Evolutionary conservation across 2,888 invertebrate genomes (phyloP).

Genomic region (Nebria brevicollis): DNA sequence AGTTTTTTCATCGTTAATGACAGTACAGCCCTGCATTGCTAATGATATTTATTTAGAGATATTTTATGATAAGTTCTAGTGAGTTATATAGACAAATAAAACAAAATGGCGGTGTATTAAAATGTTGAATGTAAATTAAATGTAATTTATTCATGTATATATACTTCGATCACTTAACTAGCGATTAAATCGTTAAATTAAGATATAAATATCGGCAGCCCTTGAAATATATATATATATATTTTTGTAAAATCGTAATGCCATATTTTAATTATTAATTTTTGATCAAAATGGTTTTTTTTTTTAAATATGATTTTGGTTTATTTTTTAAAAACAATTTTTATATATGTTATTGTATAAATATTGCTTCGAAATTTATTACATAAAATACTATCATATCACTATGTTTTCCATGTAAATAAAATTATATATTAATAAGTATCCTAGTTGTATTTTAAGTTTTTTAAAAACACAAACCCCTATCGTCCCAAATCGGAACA

Average conservation of each 20-base stretch:
- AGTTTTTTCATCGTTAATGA: background rate
- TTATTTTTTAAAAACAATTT: background rate
- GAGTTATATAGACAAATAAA: too few relatives aligned
- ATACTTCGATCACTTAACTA: background rate
- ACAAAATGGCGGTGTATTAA: too few relatives aligned
- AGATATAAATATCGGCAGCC: background rate
- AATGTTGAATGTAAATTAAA: background rate
- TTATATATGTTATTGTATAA: background rate
- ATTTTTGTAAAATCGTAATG: background rate
- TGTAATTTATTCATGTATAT: background rate
- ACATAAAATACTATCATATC: slow-evolving; percentile 40
- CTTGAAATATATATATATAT: background rate
- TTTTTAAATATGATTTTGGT: background rate
- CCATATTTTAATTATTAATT: slow-evolving; percentile 7
- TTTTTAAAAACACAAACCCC: too few relatives aligned
- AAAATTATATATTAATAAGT: slow-evolving; percentile 36
- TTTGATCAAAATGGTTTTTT: background rate
- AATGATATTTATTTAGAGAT: background rate
- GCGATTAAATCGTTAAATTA: background rate
- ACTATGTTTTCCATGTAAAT: slow-evolving; percentile 45
- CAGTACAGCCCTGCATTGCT: background rate
- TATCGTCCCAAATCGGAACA: too few relatives aligned
- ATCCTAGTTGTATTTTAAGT: background rate
- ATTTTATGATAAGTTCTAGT: background rate
- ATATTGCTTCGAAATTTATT: background rate